phyloP scores from a whole-genome alignment of 1,140 invertebrate genomes.

The Diorhabda carinulata region DNA sequence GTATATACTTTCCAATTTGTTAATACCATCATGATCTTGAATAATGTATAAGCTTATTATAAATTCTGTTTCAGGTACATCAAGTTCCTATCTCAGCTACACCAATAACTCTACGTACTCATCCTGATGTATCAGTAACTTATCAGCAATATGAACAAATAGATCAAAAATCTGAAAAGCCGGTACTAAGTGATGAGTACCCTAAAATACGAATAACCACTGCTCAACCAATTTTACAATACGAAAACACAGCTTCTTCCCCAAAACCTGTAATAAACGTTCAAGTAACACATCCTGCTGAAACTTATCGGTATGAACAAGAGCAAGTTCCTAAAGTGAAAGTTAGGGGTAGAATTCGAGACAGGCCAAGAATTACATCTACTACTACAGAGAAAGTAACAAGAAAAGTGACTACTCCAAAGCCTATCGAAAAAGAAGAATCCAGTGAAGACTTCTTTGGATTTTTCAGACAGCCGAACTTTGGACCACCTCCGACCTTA shows the following conservation, averaged over 20 bases:
- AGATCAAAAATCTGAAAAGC: conserved; percentile 9
- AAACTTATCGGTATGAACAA: conserved; percentile 13
- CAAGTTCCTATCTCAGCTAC: conserved; percentile 9
- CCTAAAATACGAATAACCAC: conserved; percentile 16
- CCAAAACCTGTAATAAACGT: conserved; percentile 23
- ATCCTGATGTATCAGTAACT: conserved; percentile 19
- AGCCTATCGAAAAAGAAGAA: conserved; percentile 20
- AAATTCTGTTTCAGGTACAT: conserved; percentile 4
- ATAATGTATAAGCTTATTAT: too few relatives aligned
- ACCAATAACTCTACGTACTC: background rate
- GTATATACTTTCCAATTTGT: too few relatives aligned
- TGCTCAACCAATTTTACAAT: conserved; percentile 5
- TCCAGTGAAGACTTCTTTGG: conserved; percentile 44
- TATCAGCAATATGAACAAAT: conserved; percentile 29
- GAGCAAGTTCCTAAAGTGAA: conserved; percentile 15
- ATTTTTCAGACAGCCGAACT: conserved; percentile 42
- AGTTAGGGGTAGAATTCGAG: conserved; percentile 22
- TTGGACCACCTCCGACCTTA: conserved; percentile 23
- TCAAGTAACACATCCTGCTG: conserved; percentile 22
- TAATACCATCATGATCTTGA: too few relatives aligned
- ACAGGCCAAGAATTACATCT: conserved; percentile 41
- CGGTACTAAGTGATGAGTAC: conserved; percentile 16
- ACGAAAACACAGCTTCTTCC: conserved; percentile 18
- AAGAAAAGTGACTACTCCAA: conserved; percentile 29
- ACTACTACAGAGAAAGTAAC: conserved; percentile 27